Conservation (phyloP, 2,113 vertebrate species). For the Melospiza georgiana region DNA sequence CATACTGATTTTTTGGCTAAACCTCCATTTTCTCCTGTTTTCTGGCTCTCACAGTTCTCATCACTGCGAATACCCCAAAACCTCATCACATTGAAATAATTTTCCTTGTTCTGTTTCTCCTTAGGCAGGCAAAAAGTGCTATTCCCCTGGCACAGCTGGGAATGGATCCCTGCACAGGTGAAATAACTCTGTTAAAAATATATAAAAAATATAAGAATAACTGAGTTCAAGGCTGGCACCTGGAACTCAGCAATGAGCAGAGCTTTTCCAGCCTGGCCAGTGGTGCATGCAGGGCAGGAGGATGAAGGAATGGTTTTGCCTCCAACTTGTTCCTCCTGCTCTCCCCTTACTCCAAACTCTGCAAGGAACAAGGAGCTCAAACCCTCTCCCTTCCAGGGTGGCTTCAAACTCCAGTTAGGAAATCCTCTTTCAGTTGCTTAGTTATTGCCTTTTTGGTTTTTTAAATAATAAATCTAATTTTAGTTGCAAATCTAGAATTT, state of each 20-base stretch:
- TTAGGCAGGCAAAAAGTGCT: background rate
- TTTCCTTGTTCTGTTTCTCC: background rate
- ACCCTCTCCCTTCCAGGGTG: background rate
- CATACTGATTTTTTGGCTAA: background rate
- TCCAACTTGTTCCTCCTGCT: background rate
- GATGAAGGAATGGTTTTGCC: background rate
- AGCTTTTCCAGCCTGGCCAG: background rate
- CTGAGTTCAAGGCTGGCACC: background rate
- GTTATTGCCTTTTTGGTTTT: background rate
- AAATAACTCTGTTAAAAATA: background rate
- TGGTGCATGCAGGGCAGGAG: background rate
- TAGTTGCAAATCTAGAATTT: background rate
- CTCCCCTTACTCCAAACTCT: background rate
- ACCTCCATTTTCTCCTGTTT: background rate
- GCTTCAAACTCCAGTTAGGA: background rate
- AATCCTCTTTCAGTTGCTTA: background rate
- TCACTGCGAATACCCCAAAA: background rate
- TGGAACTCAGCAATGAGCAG: background rate
- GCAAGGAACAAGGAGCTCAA: background rate
- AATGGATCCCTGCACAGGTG: background rate
- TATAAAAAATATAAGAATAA: too few relatives aligned
- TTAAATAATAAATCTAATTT: background rate
- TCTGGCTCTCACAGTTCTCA: background rate
- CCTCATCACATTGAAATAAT: fast-evolving
- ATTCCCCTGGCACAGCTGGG: background rate